These are phyloP conservation scores for Myxocyprinus asiaticus DNA, from an alignment of 2,113 vertebrate genomes.

Conservation along the genomic window DNA sequence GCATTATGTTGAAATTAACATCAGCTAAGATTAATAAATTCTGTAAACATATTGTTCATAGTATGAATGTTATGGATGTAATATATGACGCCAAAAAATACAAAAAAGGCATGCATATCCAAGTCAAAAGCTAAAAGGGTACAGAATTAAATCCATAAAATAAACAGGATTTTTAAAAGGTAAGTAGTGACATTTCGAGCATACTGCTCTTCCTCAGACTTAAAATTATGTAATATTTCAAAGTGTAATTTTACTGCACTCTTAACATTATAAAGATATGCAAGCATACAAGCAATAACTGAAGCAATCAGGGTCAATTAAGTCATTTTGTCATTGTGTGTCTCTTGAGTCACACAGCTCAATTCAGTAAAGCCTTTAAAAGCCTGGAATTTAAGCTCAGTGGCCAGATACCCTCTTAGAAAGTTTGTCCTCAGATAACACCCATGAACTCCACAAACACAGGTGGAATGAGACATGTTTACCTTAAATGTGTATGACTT, in stretches of 20 bases:
- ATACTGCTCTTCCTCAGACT: no score
- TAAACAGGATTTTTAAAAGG: no score
- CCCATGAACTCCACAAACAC: conserved; percentile 25
- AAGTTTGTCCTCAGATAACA: conserved; percentile 11
- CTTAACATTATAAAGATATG: neutral
- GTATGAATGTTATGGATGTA: no score
- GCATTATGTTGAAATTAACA: no score
- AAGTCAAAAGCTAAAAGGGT: no score
- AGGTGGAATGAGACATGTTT: neutral
- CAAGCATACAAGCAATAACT: neutral
- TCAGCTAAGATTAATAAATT: no score
- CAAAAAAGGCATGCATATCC: no score
- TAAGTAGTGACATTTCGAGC: no score
- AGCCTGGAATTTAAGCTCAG: neutral
- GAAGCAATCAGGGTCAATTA: conserved; percentile 40
- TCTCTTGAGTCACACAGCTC: conserved; percentile 23
- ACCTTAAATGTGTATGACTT: no score
- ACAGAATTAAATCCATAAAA: no score
- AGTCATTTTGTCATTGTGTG: conserved; percentile 30
- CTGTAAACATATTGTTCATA: no score
- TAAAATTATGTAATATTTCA: neutral
- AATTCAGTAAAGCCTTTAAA: conserved; percentile 25
- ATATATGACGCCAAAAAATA: no score
- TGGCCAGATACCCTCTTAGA: neutral
- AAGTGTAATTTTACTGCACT: neutral